phyloP scores from a whole-genome alignment of 2,113 vertebrate species.

The Toxotes jaculatrix region DNA sequence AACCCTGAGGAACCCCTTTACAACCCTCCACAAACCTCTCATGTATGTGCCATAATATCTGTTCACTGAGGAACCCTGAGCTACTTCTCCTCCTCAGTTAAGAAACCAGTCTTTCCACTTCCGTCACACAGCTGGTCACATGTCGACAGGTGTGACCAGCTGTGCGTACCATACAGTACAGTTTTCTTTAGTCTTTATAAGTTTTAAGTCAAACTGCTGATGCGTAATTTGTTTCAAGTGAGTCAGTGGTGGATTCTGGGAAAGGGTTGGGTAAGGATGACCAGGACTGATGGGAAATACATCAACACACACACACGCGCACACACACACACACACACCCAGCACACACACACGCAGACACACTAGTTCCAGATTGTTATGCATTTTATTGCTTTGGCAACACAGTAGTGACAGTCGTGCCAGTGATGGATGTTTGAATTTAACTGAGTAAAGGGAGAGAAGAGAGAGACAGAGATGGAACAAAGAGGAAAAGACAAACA shows the following conservation, averaged over 20 bases:
- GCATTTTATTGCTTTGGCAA: slow-evolving; percentile 69
- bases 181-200: neutral
- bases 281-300: slow-evolving; percentile 74
- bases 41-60: neutral
- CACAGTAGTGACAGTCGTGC: slow-evolving; percentile 29
- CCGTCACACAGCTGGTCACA: slow-evolving; percentile 4
- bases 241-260: slow-evolving; percentile 77
- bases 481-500: neutral
- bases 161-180: neutral
- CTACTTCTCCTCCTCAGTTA: neutral
- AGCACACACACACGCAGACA: slow-evolving; percentile 29
- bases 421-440: slow-evolving; percentile 42
- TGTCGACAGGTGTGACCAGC: slow-evolving; percentile 33
- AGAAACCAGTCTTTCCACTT: neutral
- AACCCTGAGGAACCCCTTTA: neutral
- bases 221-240: slow-evolving; percentile 44
- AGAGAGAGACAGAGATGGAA: neutral
- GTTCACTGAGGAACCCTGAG: neutral
- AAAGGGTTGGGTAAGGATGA: slow-evolving; percentile 70
- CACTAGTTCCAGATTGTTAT: slow-evolving; percentile 52
- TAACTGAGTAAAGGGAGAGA: neutral
- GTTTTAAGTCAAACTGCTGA: slow-evolving; percentile 61
- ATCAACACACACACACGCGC: slow-evolving; percentile 39
- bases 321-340: slow-evolving; percentile 25
- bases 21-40: neutral